phyloP scores from a whole-genome alignment of 1,140 invertebrate species.

The Papilio aristodemus region DNA sequence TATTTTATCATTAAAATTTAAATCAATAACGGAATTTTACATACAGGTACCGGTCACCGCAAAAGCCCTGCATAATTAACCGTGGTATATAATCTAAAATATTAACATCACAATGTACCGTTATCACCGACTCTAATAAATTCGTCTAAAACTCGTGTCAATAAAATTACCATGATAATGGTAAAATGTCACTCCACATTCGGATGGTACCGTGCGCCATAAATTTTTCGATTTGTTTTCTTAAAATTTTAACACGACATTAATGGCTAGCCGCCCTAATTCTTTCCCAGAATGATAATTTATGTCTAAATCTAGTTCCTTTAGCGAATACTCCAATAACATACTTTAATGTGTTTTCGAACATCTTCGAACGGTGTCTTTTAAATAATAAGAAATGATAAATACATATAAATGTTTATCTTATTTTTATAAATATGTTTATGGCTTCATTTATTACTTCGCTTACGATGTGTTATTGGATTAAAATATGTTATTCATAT shows the following conservation, averaged over 20 bases:
- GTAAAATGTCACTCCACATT: conserved; percentile 50
- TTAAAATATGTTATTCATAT: conserved; percentile 27
- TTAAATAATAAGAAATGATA: conserved; percentile 32
- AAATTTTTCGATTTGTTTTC: conserved; percentile 42
- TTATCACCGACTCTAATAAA: conserved; percentile 48
- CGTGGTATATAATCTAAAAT: conserved; percentile 23
- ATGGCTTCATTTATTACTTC: conserved; percentile 28
- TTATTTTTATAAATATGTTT: conserved; percentile 22
- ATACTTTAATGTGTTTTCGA: conserved; percentile 24
- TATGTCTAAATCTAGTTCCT: conserved; percentile 42
- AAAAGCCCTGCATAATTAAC: background rate
- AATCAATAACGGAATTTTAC: too few relatives aligned
- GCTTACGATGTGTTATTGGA: conserved; percentile 3
- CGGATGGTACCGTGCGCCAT: conserved; percentile 38
- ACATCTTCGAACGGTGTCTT: conserved; percentile 40
- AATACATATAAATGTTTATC: conserved; percentile 30
- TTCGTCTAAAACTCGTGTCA: conserved; percentile 44
- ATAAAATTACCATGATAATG: conserved; percentile 64
- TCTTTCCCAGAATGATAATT: conserved; percentile 33
- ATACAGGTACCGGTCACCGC: background rate
- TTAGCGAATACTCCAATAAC: conserved; percentile 30
- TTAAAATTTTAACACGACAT: conserved; percentile 33
- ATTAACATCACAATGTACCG: conserved; percentile 64
- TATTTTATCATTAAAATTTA: too few relatives aligned
- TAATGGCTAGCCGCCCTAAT: conserved; percentile 36